These are phyloP conservation scores for Panurus biarmicus DNA, from an alignment of 2,113 vertebrate species.

Conservation along the genomic window DNA sequence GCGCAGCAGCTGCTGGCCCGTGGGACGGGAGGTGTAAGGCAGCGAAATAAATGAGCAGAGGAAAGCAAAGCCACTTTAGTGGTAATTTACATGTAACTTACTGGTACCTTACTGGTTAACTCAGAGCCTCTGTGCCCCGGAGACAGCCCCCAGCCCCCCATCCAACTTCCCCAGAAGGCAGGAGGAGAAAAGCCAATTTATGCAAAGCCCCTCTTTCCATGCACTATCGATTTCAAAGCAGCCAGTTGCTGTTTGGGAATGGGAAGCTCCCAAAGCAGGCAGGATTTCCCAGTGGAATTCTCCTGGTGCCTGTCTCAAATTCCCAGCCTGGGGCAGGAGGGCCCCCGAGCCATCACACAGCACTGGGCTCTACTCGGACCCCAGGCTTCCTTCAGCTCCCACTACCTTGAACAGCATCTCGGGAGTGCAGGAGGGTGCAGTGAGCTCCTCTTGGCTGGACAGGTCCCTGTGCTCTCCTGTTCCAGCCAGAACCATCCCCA, in stretches of 20 bases:
- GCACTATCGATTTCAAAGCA: not conserved
- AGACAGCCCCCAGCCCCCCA: not conserved
- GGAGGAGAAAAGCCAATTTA: not conserved
- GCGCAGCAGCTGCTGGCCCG: not conserved
- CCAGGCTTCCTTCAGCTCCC: not conserved
- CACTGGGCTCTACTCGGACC: rapidly evolving
- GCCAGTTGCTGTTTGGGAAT: not conserved
- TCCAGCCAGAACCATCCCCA: not conserved
- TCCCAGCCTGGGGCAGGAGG: not conserved
- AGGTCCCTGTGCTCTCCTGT: not conserved
- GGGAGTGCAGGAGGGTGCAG: not conserved
- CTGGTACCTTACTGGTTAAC: not conserved
- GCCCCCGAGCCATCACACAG: not conserved
- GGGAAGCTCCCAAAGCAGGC: not conserved
- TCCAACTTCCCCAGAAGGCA: not conserved
- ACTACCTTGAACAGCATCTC: rapidly evolving
- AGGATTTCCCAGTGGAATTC: not conserved
- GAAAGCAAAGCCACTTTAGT: not conserved
- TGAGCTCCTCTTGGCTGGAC: rapidly evolving
- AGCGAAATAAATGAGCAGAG: not conserved
- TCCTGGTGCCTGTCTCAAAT: not conserved
- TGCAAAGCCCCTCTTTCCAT: not conserved
- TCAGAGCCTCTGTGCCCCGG: not conserved
- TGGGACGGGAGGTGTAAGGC: rapidly evolving
- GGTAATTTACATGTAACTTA: not conserved